These are phyloP conservation scores for Scaptomyza tumidula DNA, from an alignment of 2,888 invertebrate genomes.

Conservation along the genomic window DNA sequence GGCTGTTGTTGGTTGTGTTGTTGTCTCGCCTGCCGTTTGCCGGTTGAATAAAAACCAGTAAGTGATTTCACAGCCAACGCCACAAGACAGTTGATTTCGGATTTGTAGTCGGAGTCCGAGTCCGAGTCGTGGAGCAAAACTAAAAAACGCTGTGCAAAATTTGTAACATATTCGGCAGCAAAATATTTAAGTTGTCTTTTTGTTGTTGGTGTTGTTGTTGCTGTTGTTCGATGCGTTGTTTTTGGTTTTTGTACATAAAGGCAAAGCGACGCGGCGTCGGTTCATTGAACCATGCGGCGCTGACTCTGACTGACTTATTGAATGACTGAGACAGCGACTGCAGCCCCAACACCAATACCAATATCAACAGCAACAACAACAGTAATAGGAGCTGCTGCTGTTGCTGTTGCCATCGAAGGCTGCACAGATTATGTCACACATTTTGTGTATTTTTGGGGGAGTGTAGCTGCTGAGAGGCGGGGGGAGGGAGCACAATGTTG, in stretches of 20 bases:
- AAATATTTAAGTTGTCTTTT: constrained; percentile 1
- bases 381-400: constrained; percentile 23
- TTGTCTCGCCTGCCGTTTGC: constrained; percentile 31
- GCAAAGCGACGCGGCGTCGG: constrained; percentile 57
- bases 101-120: constrained; percentile 13
- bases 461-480: constrained; percentile 41
- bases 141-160: constrained; percentile 71
- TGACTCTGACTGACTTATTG: constrained; percentile 77
- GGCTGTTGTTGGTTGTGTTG: constrained; percentile 37
- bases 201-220: constrained; percentile 30
- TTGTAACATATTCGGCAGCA: constrained; percentile 77
- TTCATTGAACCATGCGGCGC: constrained; percentile 69
- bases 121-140: constrained; percentile 56
- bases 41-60: constrained; percentile 75
- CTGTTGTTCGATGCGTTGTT: constrained; percentile 54
- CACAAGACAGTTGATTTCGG: constrained; percentile 23
- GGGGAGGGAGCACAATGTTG: constrained; percentile 58
- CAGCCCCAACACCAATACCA: constrained; percentile 40
- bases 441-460: constrained; percentile 72
- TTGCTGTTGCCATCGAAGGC: constrained; percentile 66
- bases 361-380: too few relatives aligned
- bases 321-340: constrained; percentile 70
- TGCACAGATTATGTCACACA: constrained; percentile 81
- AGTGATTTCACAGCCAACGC: constrained; percentile 72
- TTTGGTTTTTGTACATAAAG: constrained; percentile 72